Percentiles rank a stretch among this genome's conserved stretches.
Evolutionary conservation across 2,113 vertebrate genomes (phyloP).

Genomic region (Sorex fumeus): DNA sequence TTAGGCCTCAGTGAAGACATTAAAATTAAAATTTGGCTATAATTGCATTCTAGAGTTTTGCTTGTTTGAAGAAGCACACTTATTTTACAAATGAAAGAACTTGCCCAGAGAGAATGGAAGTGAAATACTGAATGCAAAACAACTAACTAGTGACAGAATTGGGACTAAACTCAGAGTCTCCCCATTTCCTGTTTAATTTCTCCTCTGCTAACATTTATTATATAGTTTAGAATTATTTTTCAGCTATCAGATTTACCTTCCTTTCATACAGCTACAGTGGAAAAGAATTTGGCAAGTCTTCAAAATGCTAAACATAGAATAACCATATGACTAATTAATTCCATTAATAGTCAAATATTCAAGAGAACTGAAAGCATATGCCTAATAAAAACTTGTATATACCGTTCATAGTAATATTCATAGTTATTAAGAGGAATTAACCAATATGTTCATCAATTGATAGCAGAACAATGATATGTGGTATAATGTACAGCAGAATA

Average conservation of each 20-base stretch:
- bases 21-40: conserved; percentile 44
- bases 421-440: background rate
- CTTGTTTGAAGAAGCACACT: conserved; percentile 69
- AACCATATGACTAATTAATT: background rate
- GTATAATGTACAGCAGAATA: background rate
- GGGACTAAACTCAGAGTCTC: conserved; percentile 53
- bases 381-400: background rate
- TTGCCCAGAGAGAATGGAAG: conserved; percentile 67
- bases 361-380: background rate
- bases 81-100: conserved; percentile 71
- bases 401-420: background rate
- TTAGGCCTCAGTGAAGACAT: background rate
- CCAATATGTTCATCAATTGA: background rate
- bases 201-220: conserved; percentile 29
- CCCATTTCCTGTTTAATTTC: conserved; percentile 43
- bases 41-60: conserved; percentile 67
- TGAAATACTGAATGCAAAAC: conserved; percentile 78
- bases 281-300: background rate
- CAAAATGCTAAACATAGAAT: background rate
- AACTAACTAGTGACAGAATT: conserved; percentile 70
- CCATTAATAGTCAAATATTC: background rate
- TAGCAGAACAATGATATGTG: background rate
- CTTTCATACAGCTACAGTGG: background rate
- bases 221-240: conserved; percentile 49
- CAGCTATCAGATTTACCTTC: background rate